Evolutionary conservation across 1,140 invertebrate species (phyloP).

Genomic region (Gryllus bimaculatus): DNA sequence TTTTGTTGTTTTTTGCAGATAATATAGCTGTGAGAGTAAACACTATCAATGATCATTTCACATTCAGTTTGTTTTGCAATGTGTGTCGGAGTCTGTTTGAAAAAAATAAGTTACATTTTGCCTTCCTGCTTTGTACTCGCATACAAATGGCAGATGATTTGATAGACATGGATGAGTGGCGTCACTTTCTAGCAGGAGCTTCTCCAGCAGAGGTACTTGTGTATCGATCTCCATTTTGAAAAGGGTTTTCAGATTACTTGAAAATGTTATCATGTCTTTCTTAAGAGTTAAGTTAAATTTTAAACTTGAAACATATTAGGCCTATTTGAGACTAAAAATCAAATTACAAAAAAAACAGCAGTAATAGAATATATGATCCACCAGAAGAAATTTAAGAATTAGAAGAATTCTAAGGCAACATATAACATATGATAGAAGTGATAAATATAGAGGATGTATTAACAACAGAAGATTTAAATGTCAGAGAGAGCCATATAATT

Average conservation of each 20-base stretch:
- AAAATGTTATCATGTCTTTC: too few relatives aligned
- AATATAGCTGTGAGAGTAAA: constrained; percentile 49
- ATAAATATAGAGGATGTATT: too few relatives aligned
- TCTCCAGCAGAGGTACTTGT: constrained; percentile 30
- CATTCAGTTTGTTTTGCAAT: constrained; percentile 54
- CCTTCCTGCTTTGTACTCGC: constrained; percentile 44
- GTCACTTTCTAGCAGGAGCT: constrained; percentile 48
- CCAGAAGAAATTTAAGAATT: too few relatives aligned
- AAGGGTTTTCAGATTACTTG: constrained; percentile 42
- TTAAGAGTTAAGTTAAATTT: too few relatives aligned
- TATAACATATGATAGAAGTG: too few relatives aligned
- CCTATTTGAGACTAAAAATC: too few relatives aligned
- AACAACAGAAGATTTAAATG: too few relatives aligned
- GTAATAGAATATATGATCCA: too few relatives aligned
- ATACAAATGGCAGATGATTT: constrained; percentile 36
- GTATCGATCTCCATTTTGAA: constrained; percentile 41
- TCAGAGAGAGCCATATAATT: too few relatives aligned
- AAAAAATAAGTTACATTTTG: constrained; percentile 61
- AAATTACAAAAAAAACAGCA: too few relatives aligned
- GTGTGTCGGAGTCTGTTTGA: constrained; percentile 65
- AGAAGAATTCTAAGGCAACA: too few relatives aligned
- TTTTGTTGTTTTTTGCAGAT: constrained; percentile 34
- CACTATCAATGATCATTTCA: constrained; percentile 57
- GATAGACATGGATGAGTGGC: constrained; percentile 49
- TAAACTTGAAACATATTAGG: too few relatives aligned